A percentile compares a stretch with the other conserved stretches of the same genome.
Evolutionary conservation across 1,140 invertebrate genomes (phyloP).

Genomic region (Drosophila burlai): DNA sequence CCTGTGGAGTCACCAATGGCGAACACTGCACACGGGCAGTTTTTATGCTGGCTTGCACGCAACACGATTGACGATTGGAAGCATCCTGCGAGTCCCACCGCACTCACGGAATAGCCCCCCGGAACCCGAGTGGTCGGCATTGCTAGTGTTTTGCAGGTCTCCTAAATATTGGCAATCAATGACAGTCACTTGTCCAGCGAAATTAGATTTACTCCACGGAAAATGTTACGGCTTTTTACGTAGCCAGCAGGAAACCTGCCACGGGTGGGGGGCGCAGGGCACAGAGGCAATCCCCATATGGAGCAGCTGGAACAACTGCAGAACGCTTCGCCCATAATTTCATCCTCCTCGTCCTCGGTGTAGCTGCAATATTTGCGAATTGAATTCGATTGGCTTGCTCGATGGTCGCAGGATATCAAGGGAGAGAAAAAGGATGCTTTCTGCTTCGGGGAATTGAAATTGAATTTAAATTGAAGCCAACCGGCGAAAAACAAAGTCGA

Average conservation of each 20-base stretch:
- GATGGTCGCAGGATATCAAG: constrained; percentile 21
- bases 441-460: constrained; percentile 61
- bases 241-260: background rate
- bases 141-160: constrained; percentile 40
- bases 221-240: constrained; percentile 58
- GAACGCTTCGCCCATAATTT: constrained; percentile 65
- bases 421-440: constrained; percentile 21
- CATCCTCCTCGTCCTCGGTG: constrained; percentile 54
- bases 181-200: constrained; percentile 77
- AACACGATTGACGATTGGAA: constrained; percentile 74
- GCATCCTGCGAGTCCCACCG: constrained; percentile 51
- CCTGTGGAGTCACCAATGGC: constrained; percentile 40
- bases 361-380: constrained; percentile 69
- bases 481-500: constrained; percentile 35
- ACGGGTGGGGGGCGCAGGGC: background rate
- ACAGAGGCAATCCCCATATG: constrained; percentile 33
- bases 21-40: constrained; percentile 59
- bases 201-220: constrained; percentile 76
- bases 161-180: constrained; percentile 74
- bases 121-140: constrained; percentile 16
- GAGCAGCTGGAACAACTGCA: constrained; percentile 60
- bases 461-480: constrained; percentile 67
- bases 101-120: constrained; percentile 24
- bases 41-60: constrained; percentile 65
- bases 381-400: constrained; percentile 57